These are phyloP conservation scores for Ageneiosus marmoratus DNA, from an alignment of 2,113 vertebrate species.

Conservation along the genomic window DNA sequence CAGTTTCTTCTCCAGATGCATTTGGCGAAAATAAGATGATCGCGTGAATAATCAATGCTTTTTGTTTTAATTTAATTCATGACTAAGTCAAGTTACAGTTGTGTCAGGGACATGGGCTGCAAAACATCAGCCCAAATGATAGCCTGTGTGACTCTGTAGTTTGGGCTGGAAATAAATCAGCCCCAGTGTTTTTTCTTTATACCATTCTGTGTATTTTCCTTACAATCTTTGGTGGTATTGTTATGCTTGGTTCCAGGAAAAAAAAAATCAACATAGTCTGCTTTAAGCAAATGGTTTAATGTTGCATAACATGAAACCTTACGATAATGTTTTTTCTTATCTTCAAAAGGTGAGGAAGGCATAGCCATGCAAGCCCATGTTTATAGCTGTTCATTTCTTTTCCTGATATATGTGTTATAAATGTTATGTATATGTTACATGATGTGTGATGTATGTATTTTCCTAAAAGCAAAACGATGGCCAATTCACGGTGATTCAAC, in stretches of 20 bases:
- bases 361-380: neutral
- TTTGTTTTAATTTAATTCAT: neutral
- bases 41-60: neutral
- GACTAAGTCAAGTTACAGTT: neutral
- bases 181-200: neutral
- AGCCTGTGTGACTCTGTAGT: neutral
- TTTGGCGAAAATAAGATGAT: neutral
- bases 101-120: neutral
- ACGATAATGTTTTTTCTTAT: neutral
- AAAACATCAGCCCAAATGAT: neutral
- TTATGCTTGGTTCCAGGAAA: neutral
- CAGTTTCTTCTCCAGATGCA: neutral
- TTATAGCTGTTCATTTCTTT: neutral
- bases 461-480: constrained; percentile 90
- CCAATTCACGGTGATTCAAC: constrained; percentile 97
- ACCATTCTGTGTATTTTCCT: neutral
- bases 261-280: neutral
- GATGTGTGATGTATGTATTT: neutral
- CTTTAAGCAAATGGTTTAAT: neutral
- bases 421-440: neutral
- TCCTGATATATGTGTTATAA: neutral
- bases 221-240: neutral
- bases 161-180: neutral
- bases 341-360: neutral
- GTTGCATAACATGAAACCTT: neutral